A percentile compares a stretch with the other conserved stretches of the same genome.
Evolutionary conservation across 1,140 invertebrate species (phyloP).

Genomic region (Trypoxylus dichotomus): DNA sequence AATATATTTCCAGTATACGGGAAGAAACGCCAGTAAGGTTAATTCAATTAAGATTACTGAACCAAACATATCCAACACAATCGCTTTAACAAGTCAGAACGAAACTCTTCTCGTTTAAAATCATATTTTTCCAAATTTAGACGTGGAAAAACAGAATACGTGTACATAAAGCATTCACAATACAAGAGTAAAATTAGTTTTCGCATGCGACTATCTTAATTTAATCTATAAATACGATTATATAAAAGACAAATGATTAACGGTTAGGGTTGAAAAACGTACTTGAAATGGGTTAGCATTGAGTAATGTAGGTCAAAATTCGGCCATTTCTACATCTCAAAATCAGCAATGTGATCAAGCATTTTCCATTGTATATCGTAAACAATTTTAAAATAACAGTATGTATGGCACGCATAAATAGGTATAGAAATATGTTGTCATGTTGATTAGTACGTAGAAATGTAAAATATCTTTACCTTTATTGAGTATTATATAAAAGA

Average conservation of each 20-base stretch:
- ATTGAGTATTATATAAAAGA: constrained; percentile 34
- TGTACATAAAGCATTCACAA: constrained; percentile 24
- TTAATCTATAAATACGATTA: constrained; percentile 16
- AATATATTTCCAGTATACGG: constrained; percentile 5
- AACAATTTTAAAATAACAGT: constrained; percentile 34
- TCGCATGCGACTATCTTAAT: constrained; percentile 7
- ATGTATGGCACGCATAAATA: constrained; percentile 23
- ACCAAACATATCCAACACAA: not conserved
- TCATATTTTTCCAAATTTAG: constrained; percentile 34
- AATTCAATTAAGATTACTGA: not conserved
- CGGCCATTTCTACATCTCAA: constrained; percentile 44
- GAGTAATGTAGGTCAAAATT: constrained; percentile 48
- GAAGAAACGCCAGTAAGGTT: not conserved
- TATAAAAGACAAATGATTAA: constrained; percentile 26
- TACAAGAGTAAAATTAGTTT: constrained; percentile 24
- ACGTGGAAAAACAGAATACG: constrained; percentile 34
- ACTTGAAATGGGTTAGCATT: constrained; percentile 19
- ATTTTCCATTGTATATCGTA: constrained; percentile 39
- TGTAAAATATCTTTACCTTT: constrained; percentile 41
- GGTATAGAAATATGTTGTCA: not conserved
- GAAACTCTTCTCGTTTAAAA: not conserved
- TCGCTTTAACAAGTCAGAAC: not conserved
- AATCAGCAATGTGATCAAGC: constrained; percentile 36
- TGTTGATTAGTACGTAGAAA: not conserved
- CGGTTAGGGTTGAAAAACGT: constrained; percentile 16